Evolutionary conservation across 2,797 vertebrate genomes (phyloP), one percentile per base, ranked within the genome.

Genomic region (Hyperoplus lanceolatus): DNA sequence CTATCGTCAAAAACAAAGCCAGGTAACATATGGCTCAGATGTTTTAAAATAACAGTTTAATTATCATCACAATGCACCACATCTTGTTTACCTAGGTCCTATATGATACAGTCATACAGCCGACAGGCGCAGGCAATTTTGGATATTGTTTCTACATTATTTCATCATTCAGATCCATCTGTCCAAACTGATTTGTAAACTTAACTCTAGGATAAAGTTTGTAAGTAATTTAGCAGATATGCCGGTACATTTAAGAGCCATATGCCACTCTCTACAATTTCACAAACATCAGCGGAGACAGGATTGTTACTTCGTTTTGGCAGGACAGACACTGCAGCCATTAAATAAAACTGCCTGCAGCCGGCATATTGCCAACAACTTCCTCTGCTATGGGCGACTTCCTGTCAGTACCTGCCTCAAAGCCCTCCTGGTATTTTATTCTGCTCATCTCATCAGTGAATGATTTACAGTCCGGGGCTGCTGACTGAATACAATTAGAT

Each of bases 401-500:
- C 39, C 59, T 72, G 69, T 85, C 77, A 80, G 51, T 18, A 3
- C 49, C 58, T 15, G 51, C 43, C 15, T 11, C 48, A 69, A 50
- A 81, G 70, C 48, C 66, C 65, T 63, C 53, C 70, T 51, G 50
- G 48, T 82, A 29, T 81, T 82, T 77, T 41, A 64, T 80, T 81
- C 81, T 21, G 38, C 46, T 75, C 74, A 46, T 74, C 77, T 79
- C 80, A 86, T 85, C 81, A 80, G 83, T 4, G 69, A 73, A 51
- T 58, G 80, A 80, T 84, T 90, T 84, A 72, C 87, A 77, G 29
- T 46, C 41, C 51, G n/a, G 72, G 58, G 77, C 83, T 41, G 75
- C 80, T 41, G 74, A 70, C 62, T 54, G 88, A 89, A 86, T 79
- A 84, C 81, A 89, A 90, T 85, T 84, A 90, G 84, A 79, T 79